Conservation (phyloP, 64 coral and sea anemone species). For the Pocillopora verrucosa region DNA sequence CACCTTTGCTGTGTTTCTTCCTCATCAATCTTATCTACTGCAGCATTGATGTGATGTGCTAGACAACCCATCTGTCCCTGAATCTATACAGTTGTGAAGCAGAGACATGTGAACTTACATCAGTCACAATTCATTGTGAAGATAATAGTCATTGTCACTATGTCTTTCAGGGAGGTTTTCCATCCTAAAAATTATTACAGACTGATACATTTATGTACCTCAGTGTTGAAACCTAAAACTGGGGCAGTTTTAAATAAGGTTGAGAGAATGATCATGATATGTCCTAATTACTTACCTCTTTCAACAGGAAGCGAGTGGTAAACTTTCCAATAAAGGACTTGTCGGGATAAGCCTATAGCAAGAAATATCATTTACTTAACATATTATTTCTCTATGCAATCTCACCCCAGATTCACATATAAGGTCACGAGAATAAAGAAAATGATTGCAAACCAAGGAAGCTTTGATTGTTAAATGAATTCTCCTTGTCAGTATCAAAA, state of each 20-base stretch:
- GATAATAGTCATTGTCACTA: too few relatives aligned
- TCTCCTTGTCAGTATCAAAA: too few relatives aligned
- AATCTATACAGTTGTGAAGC: constrained; percentile 32
- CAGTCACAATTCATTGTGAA: not conserved
- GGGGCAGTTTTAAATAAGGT: not conserved
- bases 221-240: too few relatives aligned
- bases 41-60: constrained; percentile 78
- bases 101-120: not conserved
- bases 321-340: constrained; percentile 76
- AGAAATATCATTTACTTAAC: not conserved
- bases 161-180: too few relatives aligned
- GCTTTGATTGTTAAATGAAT: too few relatives aligned
- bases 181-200: too few relatives aligned
- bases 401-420: too few relatives aligned
- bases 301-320: constrained; percentile 76
- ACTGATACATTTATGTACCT: too few relatives aligned
- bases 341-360: constrained; percentile 49
- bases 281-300: constrained; percentile 53
- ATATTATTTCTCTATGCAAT: too few relatives aligned
- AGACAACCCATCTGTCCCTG: constrained; percentile 75
- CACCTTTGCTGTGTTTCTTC: constrained; percentile 76
- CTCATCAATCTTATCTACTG: constrained; percentile 87
- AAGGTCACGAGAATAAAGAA: too few relatives aligned
- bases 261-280: not conserved
- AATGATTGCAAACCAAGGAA: too few relatives aligned